phyloP scores from a whole-genome alignment of 2,888 invertebrate species.

The Stenichneumon culpator region DNA sequence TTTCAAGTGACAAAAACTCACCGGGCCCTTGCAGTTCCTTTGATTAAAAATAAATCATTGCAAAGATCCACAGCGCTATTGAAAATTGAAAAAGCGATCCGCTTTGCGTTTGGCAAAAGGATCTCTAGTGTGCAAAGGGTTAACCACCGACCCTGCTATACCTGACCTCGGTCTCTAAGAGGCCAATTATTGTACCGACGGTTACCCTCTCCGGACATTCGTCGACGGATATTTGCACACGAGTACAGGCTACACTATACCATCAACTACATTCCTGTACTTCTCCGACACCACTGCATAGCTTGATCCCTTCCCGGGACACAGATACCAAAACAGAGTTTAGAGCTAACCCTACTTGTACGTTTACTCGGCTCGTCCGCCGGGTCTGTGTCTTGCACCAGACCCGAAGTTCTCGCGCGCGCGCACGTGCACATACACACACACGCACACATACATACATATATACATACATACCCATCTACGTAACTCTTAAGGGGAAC shows the following conservation, averaged over 20 bases:
- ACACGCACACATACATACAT: no score
- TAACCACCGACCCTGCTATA: neutral
- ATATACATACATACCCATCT: neutral
- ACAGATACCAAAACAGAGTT: slow-evolving; percentile 10
- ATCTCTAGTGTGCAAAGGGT: neutral
- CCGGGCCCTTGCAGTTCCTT: neutral
- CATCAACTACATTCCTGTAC: neutral
- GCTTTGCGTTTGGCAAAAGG: no score
- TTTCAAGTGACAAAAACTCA: neutral
- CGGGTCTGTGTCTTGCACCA: slow-evolving; percentile 22
- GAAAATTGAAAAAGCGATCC: no score
- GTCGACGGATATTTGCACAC: slow-evolving; percentile 16
- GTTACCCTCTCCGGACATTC: neutral
- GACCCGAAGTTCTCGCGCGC: neutral
- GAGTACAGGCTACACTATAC: neutral
- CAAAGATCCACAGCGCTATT: no score
- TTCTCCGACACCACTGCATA: neutral
- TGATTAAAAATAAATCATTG: no score
- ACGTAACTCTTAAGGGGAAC: slow-evolving; percentile 21
- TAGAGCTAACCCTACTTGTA: neutral
- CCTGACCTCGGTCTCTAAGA: neutral
- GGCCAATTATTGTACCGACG: slow-evolving; percentile 11
- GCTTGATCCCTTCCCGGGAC: neutral
- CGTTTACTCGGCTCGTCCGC: slow-evolving; percentile 27
- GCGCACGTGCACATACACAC: neutral